A percentile compares a stretch with the other conserved stretches of the same genome.
These are phyloP conservation scores for Morpho achilles DNA, from an alignment of 2,888 invertebrate genomes.

Conservation along the genomic window DNA sequence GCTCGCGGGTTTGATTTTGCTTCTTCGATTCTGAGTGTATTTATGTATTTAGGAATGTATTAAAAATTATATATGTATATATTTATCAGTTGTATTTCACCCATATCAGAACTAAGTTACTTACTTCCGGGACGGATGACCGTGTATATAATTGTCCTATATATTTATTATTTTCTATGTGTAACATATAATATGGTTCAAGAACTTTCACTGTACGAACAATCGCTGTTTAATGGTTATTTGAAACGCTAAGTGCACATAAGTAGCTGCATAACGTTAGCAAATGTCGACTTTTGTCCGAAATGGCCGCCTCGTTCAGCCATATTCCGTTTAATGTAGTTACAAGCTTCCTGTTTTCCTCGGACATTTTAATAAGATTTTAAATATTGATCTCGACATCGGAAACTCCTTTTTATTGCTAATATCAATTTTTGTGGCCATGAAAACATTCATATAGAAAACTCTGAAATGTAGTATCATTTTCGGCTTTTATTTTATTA, in stretches of 20 bases:
- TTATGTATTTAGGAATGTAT: too few relatives aligned
- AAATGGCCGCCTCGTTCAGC: slow-evolving; percentile 69
- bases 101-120: too few relatives aligned
- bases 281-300: slow-evolving; percentile 71
- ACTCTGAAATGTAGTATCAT: too few relatives aligned
- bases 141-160: too few relatives aligned
- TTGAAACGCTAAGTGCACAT: slow-evolving; percentile 38
- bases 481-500: too few relatives aligned
- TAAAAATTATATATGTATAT: too few relatives aligned
- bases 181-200: slow-evolving; percentile 10
- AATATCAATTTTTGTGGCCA: too few relatives aligned
- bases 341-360: neutral
- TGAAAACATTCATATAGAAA: too few relatives aligned
- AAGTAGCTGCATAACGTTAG: slow-evolving; percentile 58
- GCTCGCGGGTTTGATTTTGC: too few relatives aligned
- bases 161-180: neutral
- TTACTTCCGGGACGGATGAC: neutral
- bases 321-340: slow-evolving; percentile 60
- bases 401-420: neutral
- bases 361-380: neutral
- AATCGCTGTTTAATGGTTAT: slow-evolving; percentile 29
- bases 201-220: slow-evolving; percentile 24
- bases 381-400: neutral
- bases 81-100: too few relatives aligned
- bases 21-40: too few relatives aligned